A percentile compares a stretch with the other conserved stretches of the same genome.
Conservation (phyloP, 2,888 invertebrate genomes). For the Cephonodes hylas region DNA sequence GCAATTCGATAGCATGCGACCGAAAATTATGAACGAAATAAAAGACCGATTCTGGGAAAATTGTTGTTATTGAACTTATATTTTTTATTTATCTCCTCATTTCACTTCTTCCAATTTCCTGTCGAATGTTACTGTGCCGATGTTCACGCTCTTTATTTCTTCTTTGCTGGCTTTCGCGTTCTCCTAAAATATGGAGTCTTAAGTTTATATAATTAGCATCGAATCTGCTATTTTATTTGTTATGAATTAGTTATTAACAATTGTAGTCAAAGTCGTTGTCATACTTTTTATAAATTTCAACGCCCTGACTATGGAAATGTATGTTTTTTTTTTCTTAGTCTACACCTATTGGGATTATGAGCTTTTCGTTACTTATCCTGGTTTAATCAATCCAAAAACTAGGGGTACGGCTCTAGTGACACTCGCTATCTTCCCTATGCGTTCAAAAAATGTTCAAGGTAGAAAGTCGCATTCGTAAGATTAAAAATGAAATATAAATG, state of each 20-base stretch:
- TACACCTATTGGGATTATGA: too few relatives aligned
- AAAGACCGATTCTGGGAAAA: conserved; percentile 14
- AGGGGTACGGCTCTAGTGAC: too few relatives aligned
- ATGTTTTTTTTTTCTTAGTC: too few relatives aligned
- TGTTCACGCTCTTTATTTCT: conserved; percentile 72
- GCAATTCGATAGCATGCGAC: background rate
- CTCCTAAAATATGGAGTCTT: conserved; percentile 49
- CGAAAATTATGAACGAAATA: background rate
- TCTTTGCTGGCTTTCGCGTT: conserved; percentile 62
- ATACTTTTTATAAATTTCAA: too few relatives aligned
- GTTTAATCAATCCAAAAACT: too few relatives aligned
- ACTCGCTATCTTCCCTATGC: too few relatives aligned
- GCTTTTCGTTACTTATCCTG: too few relatives aligned
- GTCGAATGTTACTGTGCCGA: conserved; percentile 70
- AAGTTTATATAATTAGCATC: conserved; percentile 13
- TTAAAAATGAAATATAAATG: background rate
- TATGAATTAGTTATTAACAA: too few relatives aligned
- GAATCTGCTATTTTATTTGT: background rate
- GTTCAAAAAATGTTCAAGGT: too few relatives aligned
- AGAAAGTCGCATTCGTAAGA: too few relatives aligned
- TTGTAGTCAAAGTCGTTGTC: too few relatives aligned
- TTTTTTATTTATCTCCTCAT: conserved; percentile 23
- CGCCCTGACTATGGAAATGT: too few relatives aligned
- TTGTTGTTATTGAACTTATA: conserved; percentile 22
- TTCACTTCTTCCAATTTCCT: conserved; percentile 74